Conservation (phyloP, 37 sponge, comb jelly and placozoan species). For the Bolinopsis microptera region DNA sequence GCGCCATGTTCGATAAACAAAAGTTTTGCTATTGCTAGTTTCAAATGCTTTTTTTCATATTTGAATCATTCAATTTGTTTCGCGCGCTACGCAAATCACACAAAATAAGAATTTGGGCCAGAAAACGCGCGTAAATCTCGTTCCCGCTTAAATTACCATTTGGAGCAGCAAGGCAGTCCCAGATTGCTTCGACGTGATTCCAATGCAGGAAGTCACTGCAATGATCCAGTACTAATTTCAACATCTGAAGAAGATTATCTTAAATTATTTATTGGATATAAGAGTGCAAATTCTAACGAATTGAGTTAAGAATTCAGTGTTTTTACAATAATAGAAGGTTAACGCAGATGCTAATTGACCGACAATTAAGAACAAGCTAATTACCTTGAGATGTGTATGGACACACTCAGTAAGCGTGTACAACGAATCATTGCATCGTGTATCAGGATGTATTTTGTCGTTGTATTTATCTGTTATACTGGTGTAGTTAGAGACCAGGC, state of each 20-base stretch:
- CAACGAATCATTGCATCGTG: background rate
- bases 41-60: background rate
- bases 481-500: slow-evolving; percentile 40
- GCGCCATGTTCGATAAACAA: slow-evolving; percentile 8
- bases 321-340: background rate
- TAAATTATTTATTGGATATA: too few species aligned
- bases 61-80: background rate
- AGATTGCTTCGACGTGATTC: slow-evolving; percentile 52
- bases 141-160: slow-evolving; percentile 35
- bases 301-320: too few species aligned
- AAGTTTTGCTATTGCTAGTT: slow-evolving; percentile 34
- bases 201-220: slow-evolving; percentile 62
- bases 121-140: background rate
- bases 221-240: slow-evolving; percentile 51
- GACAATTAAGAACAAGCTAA: background rate
- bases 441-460: slow-evolving; percentile 23
- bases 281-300: too few species aligned
- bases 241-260: slow-evolving; percentile 16
- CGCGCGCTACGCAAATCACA: slow-evolving; percentile 42
- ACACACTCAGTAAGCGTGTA: slow-evolving; percentile 57
- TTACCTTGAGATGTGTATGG: slow-evolving; percentile 30
- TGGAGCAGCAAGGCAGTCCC: slow-evolving; percentile 25
- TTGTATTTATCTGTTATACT: slow-evolving; percentile 44
- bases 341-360: background rate
- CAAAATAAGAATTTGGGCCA: too few species aligned